These are phyloP conservation scores for Sorex araneus DNA, from an alignment of 2,113 vertebrate genomes.

Conservation along the genomic window DNA sequence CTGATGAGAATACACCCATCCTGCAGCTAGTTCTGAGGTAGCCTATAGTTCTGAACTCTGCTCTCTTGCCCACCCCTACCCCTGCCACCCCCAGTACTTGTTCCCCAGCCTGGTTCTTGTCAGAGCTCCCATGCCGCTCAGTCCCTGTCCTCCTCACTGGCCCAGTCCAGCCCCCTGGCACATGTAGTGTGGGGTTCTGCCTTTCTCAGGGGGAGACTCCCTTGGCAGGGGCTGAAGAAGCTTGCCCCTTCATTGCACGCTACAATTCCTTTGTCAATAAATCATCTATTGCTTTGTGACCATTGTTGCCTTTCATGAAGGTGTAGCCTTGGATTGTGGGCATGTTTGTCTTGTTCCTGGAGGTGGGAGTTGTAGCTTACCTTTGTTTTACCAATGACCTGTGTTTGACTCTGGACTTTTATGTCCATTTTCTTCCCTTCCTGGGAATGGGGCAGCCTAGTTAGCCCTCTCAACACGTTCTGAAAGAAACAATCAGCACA, in stretches of 20 bases:
- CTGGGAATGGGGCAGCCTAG: neutral
- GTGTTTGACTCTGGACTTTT: conserved; percentile 12
- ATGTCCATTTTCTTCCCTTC: neutral
- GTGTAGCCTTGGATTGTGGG: neutral
- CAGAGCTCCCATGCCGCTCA: neutral
- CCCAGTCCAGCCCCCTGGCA: neutral
- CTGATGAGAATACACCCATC: neutral
- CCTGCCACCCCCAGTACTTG: neutral
- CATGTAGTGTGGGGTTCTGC: neutral
- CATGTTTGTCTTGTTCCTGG: neutral
- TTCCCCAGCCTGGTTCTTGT: neutral
- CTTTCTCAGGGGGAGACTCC: neutral
- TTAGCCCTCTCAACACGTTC: neutral
- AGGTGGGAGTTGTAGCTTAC: neutral
- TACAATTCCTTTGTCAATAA: neutral
- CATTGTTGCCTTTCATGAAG: neutral
- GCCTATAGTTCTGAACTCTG: neutral
- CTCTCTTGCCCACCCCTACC: too few relatives aligned
- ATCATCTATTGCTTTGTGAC: neutral
- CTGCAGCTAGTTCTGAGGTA: neutral
- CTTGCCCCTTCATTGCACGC: neutral
- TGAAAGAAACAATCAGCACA: too few relatives aligned
- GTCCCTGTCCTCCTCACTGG: neutral
- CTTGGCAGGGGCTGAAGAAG: conserved; percentile 21
- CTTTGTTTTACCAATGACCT: neutral